These are phyloP conservation scores for Lucilia sericata DNA, from an alignment of 1,140 invertebrate species.

Conservation along the genomic window DNA sequence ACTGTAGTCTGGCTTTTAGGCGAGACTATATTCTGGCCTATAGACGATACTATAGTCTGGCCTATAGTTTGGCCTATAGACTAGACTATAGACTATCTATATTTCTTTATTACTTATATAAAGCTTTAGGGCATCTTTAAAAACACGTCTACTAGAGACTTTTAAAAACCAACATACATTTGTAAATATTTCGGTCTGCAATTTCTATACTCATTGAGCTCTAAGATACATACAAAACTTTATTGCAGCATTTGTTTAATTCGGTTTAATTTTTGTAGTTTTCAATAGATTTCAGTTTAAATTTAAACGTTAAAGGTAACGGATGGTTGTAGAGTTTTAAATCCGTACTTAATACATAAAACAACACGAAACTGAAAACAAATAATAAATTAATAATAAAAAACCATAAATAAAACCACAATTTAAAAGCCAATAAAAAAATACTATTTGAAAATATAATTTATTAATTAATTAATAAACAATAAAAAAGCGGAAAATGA, in stretches of 20 bases:
- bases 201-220: neutral
- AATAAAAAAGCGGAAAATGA: too few species aligned
- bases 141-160: too few species aligned
- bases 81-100: too few species aligned
- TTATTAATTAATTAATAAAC: too few species aligned
- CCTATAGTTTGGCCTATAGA: too few species aligned
- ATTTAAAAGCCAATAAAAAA: neutral
- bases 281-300: constrained; percentile 2
- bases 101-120: too few species aligned
- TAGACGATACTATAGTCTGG: too few species aligned
- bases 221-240: neutral
- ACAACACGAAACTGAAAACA: neutral
- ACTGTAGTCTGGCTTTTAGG: too few species aligned
- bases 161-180: too few species aligned
- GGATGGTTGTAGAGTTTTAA: neutral
- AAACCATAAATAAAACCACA: neutral
- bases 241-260: neutral
- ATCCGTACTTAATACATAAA: too few species aligned
- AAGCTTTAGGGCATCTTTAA: too few species aligned
- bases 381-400: neutral
- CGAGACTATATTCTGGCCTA: too few species aligned
- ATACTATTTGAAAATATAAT: neutral
- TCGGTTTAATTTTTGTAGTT: neutral
- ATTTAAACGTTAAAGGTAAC: neutral
- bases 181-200: neutral